Evolutionary conservation across 2,797 vertebrate species (phyloP).

Genomic region (Centropyge bicolor): DNA sequence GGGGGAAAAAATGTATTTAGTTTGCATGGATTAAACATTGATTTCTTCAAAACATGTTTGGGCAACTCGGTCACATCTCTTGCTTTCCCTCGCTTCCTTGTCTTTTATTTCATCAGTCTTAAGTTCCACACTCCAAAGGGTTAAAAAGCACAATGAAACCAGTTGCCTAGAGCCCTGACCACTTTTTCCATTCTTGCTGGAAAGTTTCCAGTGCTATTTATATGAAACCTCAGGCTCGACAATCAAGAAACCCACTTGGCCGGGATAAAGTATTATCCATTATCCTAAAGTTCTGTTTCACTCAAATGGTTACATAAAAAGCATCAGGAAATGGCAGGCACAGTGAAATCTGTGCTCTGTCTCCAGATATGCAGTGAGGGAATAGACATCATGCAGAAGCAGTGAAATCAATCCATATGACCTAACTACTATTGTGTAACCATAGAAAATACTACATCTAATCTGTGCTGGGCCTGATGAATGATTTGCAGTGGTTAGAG

Average conservation of each 20-base stretch:
- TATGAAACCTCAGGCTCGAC: conserved; percentile 75
- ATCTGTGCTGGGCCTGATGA: conserved; percentile 22
- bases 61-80: background rate
- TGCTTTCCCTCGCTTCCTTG: background rate
- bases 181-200: conserved; percentile 85
- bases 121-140: conserved; percentile 57
- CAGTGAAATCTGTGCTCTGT: conserved; percentile 1
- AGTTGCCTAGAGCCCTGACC: conserved; percentile 77
- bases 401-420: conserved; percentile 40
- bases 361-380: conserved; percentile 10
- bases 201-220: conserved; percentile 85
- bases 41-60: background rate
- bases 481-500: conserved; percentile 16
- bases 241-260: conserved; percentile 72
- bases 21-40: background rate
- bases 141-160: conserved; percentile 76
- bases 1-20: too few species aligned
- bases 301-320: conserved; percentile 5
- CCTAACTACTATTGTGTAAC: conserved; percentile 32
- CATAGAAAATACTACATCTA: conserved; percentile 32
- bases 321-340: conserved; percentile 15
- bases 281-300: conserved; percentile 48
- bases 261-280: conserved; percentile 58
- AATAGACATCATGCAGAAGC: conserved; percentile 11
- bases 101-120: conserved; percentile 11